Base-by-base conservation (phyloP, 2,113 vertebrate species). In the Grantiella picta region DNA sequence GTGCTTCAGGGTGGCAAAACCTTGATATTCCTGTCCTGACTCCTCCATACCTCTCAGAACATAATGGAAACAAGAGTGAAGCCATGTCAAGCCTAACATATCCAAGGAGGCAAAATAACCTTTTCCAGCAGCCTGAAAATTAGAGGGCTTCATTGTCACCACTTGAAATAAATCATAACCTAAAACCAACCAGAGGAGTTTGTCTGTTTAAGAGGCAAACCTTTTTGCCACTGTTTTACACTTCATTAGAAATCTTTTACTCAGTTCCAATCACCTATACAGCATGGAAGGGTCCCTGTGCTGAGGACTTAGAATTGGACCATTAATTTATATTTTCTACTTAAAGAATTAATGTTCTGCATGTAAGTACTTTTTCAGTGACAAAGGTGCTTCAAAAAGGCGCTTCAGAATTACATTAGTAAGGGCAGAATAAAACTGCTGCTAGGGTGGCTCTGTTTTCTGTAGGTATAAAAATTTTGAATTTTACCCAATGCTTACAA, bases 291-390 rank as follows among this genome's bases (percentile, higher is more conserved):
- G 7, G 12, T 40, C 23, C 52, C 47, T 63, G 31, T 63, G 45
- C 31, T 64, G 22, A 79, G n/a, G 33, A 88, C 53, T 69, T 72
- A 35, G 40, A 86, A 63, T 3, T 45, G 50, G 50, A 42, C 64
- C 52, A 91, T 95, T 95, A 86, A 95, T 83, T 73, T 70, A 63
- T 14, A 89, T 91, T 94, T 91, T 81, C 71, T 81, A 14, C 64
- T 61, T 89, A 70, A 20, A 83, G n/a, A 90, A 42, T 57, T 92
- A 83, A 94, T 83, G 68, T 82, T 80, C 76, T 69, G 31, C 36
- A 77, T 22, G 2, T n/a, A 81, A 82, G 16, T 53, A 59, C 49
- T 93, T 85, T 47, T 27, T 42, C 33, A 82, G 44, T 86, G 54
- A 70, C 25, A 12, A 38, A 38, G 3, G 50, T 73, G 10, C 9